A percentile compares a stretch with the other conserved stretches of the same genome.
phyloP scores from a whole-genome alignment of 2,888 invertebrate species.

The Stenolophus ochropezus region DNA sequence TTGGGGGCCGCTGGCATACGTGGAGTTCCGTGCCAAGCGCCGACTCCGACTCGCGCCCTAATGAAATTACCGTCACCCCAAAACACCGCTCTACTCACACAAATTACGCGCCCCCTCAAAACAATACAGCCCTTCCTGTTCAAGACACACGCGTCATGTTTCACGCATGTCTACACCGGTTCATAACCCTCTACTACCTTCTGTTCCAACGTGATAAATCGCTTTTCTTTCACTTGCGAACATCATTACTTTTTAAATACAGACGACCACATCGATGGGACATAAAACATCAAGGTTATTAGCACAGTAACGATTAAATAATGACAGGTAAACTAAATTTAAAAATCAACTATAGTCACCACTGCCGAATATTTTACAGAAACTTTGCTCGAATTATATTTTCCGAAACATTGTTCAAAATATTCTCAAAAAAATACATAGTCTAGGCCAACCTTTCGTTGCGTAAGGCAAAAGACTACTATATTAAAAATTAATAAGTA shows the following conservation, averaged over 20 bases:
- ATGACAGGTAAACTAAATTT: too few species aligned
- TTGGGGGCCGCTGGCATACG: conserved; percentile 8
- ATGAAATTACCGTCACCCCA: conserved; percentile 45
- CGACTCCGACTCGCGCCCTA: conserved; percentile 4
- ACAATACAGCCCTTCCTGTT: conserved; percentile 27
- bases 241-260: neutral
- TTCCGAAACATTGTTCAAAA: too few species aligned
- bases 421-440: too few species aligned
- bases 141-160: conserved; percentile 30
- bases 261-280: neutral
- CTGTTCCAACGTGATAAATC: conserved; percentile 10
- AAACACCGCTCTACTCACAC: conserved; percentile 31
- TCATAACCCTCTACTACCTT: neutral
- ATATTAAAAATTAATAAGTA: too few species aligned
- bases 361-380: too few species aligned
- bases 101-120: conserved; percentile 41
- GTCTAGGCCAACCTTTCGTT: too few species aligned
- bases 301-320: neutral
- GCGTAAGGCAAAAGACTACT: too few species aligned
- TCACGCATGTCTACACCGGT: neutral
- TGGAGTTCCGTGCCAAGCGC: conserved; percentile 34
- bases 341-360: too few species aligned
- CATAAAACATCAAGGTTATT: neutral
- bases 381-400: too few species aligned
- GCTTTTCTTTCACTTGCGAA: neutral